Conservation (phyloP, 30 jellyfish, hydroid and myxozoan genomes). For the Chrysaora quinquecirrha region DNA sequence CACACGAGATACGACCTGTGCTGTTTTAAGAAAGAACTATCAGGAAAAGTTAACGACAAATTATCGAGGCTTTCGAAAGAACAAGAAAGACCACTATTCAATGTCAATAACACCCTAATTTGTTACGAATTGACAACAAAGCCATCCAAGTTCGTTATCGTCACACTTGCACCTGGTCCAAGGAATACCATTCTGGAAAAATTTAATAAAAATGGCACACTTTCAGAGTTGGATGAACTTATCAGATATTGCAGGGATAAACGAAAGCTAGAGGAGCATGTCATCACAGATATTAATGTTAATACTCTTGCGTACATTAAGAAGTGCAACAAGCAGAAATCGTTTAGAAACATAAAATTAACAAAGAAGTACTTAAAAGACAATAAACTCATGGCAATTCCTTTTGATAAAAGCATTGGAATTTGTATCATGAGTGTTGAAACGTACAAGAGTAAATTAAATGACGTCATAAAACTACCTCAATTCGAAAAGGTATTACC, state of each 20-base stretch:
- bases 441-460: constrained; percentile 21
- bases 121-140: constrained; percentile 12
- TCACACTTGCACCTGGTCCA: constrained; percentile 33
- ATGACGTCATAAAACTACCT: constrained; percentile 37
- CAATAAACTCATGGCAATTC: constrained; percentile 47
- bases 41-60: constrained; percentile 13
- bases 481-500: constrained; percentile 32
- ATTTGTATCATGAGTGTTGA: constrained; percentile 48
- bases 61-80: constrained; percentile 27
- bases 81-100: constrained; percentile 43
- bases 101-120: constrained; percentile 22
- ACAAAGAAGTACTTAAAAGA: constrained; percentile 36
- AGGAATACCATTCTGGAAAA: constrained; percentile 32
- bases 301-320: constrained; percentile 27
- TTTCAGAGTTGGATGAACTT: constrained; percentile 31
- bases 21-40: constrained; percentile 3
- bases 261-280: constrained; percentile 15
- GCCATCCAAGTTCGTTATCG: constrained; percentile 40
- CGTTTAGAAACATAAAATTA: constrained; percentile 14
- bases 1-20: constrained; percentile 28
- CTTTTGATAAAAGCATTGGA: constrained; percentile 48
- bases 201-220: constrained; percentile 20
- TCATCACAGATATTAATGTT: constrained; percentile 29
- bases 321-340: constrained; percentile 39
- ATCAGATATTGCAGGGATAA: constrained; percentile 43